These are phyloP conservation scores for Amphimedon queenslandica DNA, from an alignment of 37 sponge, comb jelly and placozoan species.

Conservation along the genomic window DNA sequence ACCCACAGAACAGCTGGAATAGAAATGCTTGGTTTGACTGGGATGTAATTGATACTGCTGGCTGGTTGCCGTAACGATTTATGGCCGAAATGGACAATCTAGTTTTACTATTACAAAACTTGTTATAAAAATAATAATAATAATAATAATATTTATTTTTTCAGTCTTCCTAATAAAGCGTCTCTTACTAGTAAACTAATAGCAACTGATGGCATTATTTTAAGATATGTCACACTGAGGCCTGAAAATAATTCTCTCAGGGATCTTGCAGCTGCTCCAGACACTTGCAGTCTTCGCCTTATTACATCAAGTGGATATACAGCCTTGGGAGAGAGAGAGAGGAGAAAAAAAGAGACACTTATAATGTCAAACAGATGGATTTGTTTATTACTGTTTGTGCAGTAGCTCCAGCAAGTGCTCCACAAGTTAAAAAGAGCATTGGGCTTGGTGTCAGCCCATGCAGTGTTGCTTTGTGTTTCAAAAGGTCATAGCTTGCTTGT, in stretches of 20 bases:
- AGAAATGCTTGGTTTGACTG: slow-evolving; percentile 43
- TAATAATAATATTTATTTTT: slow-evolving; percentile 1
- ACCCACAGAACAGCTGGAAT: slow-evolving; percentile 37
- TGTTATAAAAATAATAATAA: neutral
- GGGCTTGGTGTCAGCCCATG: slow-evolving; percentile 24
- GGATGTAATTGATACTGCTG: slow-evolving; percentile 20
- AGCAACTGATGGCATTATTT: slow-evolving; percentile 56
- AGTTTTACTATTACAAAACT: neutral
- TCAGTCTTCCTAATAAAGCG: slow-evolving; percentile 56
- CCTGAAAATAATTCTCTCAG: slow-evolving; percentile 47
- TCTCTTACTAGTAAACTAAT: slow-evolving; percentile 58
- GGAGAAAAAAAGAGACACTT: neutral
- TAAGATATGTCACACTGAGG: slow-evolving; percentile 51
- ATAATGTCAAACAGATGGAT: neutral
- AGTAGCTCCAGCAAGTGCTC: slow-evolving; percentile 53
- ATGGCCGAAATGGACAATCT: neutral
- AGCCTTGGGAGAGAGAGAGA: slow-evolving; percentile 21
- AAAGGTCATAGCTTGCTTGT: slow-evolving; percentile 61
- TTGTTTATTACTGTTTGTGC: slow-evolving; percentile 76
- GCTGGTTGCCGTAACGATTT: neutral
- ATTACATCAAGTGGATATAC: slow-evolving; percentile 71
- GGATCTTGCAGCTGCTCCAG: neutral
- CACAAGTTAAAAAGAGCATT: slow-evolving; percentile 54
- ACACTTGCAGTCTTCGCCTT: slow-evolving; percentile 66
- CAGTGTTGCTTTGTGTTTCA: slow-evolving; percentile 34